Conservation (phyloP, 2,888 invertebrate species). For the Rotaria macrura region DNA sequence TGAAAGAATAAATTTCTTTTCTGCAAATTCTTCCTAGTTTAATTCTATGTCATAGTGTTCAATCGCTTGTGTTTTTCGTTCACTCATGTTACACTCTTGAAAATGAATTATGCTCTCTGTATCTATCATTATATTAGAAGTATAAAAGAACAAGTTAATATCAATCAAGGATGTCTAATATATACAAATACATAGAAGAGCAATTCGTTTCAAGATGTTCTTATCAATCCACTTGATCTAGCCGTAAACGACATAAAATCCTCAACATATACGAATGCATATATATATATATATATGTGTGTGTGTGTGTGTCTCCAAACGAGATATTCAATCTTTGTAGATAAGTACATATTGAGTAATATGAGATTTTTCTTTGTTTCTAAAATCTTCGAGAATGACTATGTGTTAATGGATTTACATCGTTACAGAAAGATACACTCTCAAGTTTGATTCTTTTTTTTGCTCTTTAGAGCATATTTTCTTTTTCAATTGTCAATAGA, state of each 20-base stretch:
- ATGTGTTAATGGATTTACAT: neutral
- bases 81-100: neutral
- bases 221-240: conserved; percentile 1
- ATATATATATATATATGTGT: neutral
- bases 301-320: neutral
- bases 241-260: neutral
- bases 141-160: neutral
- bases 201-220: neutral
- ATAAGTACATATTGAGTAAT: neutral
- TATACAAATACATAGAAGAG: neutral
- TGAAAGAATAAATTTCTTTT: neutral
- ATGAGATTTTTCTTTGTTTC: neutral
- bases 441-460: neutral
- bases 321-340: neutral
- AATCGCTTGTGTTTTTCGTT: neutral
- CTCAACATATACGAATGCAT: no score
- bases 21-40: neutral
- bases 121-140: no score
- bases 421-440: neutral
- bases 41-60: neutral
- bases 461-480: no score
- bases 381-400: neutral
- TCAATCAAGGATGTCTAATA: neutral
- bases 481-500: neutral
- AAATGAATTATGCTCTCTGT: no score